Percentiles rank a stretch among this genome's conserved stretches.
These are phyloP conservation scores for Camponotus pennsylvanicus DNA, from an alignment of 1,140 invertebrate genomes.

Conservation along the genomic window DNA sequence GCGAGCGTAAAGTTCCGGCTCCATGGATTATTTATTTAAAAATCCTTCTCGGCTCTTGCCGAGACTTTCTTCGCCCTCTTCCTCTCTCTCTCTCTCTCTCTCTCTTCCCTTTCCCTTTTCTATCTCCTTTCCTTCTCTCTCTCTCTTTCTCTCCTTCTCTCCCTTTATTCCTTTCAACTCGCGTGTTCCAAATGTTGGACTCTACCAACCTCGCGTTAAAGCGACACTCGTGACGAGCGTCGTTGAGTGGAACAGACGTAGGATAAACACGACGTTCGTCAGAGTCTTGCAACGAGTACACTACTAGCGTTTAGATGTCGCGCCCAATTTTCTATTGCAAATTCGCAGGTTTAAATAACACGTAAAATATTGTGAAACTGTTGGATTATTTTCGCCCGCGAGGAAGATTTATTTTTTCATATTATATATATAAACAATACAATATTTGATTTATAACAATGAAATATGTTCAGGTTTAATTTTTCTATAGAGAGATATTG, in stretches of 20 bases:
- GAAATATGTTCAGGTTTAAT: background rate
- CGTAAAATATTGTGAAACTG: background rate
- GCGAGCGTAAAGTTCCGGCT: constrained; percentile 52
- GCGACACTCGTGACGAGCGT: constrained; percentile 68
- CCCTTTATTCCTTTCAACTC: constrained; percentile 43
- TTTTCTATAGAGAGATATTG: background rate
- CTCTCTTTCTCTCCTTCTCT: no score
- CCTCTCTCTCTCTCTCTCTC: no score
- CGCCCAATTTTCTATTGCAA: constrained; percentile 41
- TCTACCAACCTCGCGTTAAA: constrained; percentile 65
- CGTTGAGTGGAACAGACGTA: constrained; percentile 66
- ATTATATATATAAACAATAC: background rate
- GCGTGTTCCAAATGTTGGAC: constrained; percentile 54
- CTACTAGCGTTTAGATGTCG: constrained; percentile 46
- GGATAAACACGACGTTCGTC: constrained; percentile 71
- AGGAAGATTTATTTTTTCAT: background rate
- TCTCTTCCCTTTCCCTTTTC: no score
- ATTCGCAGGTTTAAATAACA: constrained; percentile 16
- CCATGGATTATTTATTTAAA: constrained; percentile 73
- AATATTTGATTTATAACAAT: background rate
- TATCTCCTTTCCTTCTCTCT: no score
- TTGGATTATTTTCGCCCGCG: constrained; percentile 13
- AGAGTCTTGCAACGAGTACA: constrained; percentile 25
- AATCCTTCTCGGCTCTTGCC: constrained; percentile 64
- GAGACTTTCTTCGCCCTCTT: constrained; percentile 9